These are phyloP conservation scores for Ariopsis seemanni DNA, from an alignment of 2,113 vertebrate species.

Conservation along the genomic window DNA sequence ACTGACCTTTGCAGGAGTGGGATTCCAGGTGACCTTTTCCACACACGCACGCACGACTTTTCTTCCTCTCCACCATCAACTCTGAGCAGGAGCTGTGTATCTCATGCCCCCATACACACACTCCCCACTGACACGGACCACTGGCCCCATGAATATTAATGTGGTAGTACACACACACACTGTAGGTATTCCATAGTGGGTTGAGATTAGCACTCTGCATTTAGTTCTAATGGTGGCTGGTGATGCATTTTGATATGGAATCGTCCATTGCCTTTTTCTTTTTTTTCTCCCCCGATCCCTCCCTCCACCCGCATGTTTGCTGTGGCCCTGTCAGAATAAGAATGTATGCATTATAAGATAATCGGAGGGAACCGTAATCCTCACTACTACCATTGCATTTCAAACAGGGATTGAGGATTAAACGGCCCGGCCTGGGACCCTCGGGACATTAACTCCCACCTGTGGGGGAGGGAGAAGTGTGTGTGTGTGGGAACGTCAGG, in stretches of 20 bases:
- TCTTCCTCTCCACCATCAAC: constrained; percentile 37
- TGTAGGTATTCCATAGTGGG: constrained; percentile 29
- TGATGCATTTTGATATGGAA: not conserved
- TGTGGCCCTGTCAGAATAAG: constrained; percentile 55
- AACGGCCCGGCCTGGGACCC: constrained; percentile 55
- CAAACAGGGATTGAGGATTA: constrained; percentile 67
- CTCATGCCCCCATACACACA: constrained; percentile 4
- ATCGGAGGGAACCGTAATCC: constrained; percentile 64
- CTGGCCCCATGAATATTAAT: constrained; percentile 78
- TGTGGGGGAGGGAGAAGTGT: constrained; percentile 34
- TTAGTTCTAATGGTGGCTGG: constrained; percentile 24
- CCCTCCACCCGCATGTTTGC: constrained; percentile 35
- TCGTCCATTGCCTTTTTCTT: not conserved
- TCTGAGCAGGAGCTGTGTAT: constrained; percentile 62
- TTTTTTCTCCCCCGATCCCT: not conserved
- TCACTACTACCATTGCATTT: constrained; percentile 63
- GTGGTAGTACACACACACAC: constrained; percentile 29
- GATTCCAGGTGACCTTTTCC: constrained; percentile 64
- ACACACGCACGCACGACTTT: not conserved
- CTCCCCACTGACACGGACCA: constrained; percentile 63
- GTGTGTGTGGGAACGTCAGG: not conserved
- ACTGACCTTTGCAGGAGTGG: constrained; percentile 72
- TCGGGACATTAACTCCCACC: constrained; percentile 50
- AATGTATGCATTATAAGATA: constrained; percentile 65
- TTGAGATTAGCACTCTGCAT: constrained; percentile 27